Evolutionary conservation across 2,797 vertebrate species (phyloP).

Genomic region (Apogon hyalosoma): DNA sequence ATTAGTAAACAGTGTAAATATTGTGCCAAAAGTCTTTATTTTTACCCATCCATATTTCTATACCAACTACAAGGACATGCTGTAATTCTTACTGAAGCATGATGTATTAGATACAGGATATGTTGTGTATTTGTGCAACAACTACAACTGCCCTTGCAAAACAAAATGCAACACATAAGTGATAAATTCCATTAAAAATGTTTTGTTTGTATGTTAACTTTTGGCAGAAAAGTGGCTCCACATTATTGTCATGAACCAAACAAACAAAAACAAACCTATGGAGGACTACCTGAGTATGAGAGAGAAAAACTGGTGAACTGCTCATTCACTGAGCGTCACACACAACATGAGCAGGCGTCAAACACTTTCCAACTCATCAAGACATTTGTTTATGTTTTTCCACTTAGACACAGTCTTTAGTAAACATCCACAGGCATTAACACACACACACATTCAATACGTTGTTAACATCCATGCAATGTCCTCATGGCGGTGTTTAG

Average conservation of each 20-base stretch:
- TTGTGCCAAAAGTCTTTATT: too few species aligned
- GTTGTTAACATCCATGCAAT: conserved; percentile 58
- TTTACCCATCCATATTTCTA: too few species aligned
- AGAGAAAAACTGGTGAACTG: conserved; percentile 4
- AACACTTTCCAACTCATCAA: neutral
- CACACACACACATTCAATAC: conserved; percentile 7
- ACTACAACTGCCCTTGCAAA: too few species aligned
- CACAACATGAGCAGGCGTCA: conserved; percentile 3
- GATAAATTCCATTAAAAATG: too few species aligned
- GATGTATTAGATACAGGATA: too few species aligned
- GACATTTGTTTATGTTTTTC: neutral
- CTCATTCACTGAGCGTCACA: conserved; percentile 27
- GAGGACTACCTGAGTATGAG: conserved; percentile 3
- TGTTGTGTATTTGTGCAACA: too few species aligned
- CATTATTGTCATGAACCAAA: conserved; percentile 23
- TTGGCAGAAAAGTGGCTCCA: too few species aligned
- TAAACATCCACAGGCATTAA: conserved; percentile 16
- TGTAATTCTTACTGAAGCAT: too few species aligned
- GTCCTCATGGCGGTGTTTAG: conserved; percentile 11
- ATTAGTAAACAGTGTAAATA: too few species aligned
- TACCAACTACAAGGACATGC: too few species aligned
- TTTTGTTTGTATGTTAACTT: too few species aligned
- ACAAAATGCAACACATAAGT: too few species aligned
- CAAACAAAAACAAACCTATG: conserved; percentile 16
- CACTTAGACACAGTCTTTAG: neutral